These are phyloP conservation scores for Bergia puertoricense DNA, from an alignment of 92 coral and sea anemone species.

Conservation along the genomic window DNA sequence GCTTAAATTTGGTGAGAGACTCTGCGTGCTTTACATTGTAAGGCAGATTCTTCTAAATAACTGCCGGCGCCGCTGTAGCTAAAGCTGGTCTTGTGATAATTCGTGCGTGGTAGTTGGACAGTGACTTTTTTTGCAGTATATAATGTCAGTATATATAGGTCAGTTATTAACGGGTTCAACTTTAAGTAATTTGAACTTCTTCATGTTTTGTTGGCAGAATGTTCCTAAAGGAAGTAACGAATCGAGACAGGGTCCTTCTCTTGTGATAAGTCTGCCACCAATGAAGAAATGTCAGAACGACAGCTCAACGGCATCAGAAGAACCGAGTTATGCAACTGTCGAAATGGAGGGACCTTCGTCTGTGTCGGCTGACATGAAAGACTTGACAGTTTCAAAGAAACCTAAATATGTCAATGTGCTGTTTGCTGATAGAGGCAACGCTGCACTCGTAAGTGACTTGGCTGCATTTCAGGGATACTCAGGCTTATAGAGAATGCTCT, in stretches of 20 bases:
- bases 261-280: slow-evolving; percentile 28
- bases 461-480: neutral
- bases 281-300: slow-evolving; percentile 30
- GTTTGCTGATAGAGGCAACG: neutral
- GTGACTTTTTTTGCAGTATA: no score
- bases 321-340: slow-evolving; percentile 14
- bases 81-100: neutral
- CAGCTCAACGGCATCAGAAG: neutral
- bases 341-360: slow-evolving; percentile 3
- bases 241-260: slow-evolving; percentile 17
- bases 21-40: no score
- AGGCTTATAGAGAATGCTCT: neutral
- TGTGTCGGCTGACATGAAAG: slow-evolving; percentile 2
- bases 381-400: neutral
- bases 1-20: no score
- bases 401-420: slow-evolving; percentile 23
- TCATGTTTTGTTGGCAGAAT: neutral
- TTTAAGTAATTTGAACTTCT: neutral
- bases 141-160: neutral
- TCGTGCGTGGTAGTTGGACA: no score
- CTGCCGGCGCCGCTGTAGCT: no score
- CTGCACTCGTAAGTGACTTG: neutral
- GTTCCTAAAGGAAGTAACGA: slow-evolving; percentile 15
- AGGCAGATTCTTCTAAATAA: no score
- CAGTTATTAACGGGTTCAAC: neutral